A percentile compares a stretch with the other conserved stretches of the same genome.
phyloP scores from a whole-genome alignment of 2,888 invertebrate species.

The Pegoplata infirma region DNA sequence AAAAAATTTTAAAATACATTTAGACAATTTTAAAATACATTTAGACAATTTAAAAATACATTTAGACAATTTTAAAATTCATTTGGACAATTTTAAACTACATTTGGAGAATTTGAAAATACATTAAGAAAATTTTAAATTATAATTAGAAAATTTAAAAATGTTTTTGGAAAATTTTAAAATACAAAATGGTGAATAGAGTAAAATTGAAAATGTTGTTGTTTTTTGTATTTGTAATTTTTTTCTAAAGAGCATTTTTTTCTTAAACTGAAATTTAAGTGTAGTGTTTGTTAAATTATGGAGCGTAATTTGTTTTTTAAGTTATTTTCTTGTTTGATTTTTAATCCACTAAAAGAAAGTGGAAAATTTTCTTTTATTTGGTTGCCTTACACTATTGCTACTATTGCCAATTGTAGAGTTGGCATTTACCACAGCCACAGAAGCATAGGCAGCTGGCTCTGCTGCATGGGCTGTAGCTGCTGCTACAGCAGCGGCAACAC shows the following conservation, averaged over 20 bases:
- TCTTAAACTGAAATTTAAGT: too few species aligned
- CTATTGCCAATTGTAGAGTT: slow-evolving; percentile 65
- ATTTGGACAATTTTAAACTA: too few species aligned
- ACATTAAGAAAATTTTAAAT: too few species aligned
- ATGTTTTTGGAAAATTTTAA: too few species aligned
- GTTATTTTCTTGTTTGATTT: neutral
- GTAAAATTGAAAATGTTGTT: neutral
- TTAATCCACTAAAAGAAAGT: slow-evolving; percentile 67
- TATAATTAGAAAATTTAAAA: too few species aligned
- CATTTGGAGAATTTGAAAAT: too few species aligned
- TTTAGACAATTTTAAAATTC: too few species aligned
- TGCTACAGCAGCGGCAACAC: slow-evolving; percentile 61
- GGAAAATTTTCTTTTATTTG: slow-evolving; percentile 70
- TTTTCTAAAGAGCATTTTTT: neutral
- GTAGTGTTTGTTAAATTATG: neutral
- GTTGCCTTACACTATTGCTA: slow-evolving; percentile 65
- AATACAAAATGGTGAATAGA: too few species aligned
- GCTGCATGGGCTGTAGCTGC: slow-evolving; percentile 60
- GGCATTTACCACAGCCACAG: slow-evolving; percentile 69
- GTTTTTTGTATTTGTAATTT: too few species aligned
- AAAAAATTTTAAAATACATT: too few species aligned
- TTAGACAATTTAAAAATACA: too few species aligned
- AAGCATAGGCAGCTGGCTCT: slow-evolving; percentile 70
- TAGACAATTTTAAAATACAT: too few species aligned
- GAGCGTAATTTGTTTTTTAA: neutral